Percentiles rank a stretch among this genome's conserved stretches.
Evolutionary conservation across 2,113 vertebrate genomes (phyloP).

Genomic region (Cavia aperea): DNA sequence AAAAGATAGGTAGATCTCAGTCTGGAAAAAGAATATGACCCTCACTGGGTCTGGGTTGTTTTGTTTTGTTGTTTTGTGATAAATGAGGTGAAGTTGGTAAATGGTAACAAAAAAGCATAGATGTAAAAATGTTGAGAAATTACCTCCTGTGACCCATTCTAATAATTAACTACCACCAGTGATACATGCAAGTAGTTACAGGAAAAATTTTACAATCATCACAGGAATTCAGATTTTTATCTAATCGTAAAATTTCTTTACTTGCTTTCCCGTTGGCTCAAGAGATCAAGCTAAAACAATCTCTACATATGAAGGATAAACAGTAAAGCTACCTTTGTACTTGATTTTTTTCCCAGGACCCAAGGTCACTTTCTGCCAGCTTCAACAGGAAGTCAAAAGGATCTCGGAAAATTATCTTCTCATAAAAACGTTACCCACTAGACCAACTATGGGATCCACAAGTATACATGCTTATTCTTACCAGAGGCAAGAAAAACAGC

Average conservation of each 20-base stretch:
- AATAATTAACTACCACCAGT: constrained; percentile 24
- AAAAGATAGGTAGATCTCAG: neutral
- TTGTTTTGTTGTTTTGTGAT: too few relatives aligned
- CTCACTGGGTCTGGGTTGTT: accelerated
- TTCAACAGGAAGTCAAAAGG: neutral
- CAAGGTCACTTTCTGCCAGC: neutral
- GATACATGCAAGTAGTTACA: neutral
- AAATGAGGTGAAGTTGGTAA: neutral
- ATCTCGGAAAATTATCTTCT: constrained; percentile 6
- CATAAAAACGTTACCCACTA: neutral
- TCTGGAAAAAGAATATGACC: neutral
- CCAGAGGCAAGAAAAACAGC: neutral
- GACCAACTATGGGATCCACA: neutral
- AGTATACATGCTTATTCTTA: neutral
- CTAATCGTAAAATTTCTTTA: constrained; percentile 32
- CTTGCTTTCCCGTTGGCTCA: constrained; percentile 12
- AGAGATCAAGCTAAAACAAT: constrained; percentile 21
- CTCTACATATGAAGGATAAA: constrained; percentile 5
- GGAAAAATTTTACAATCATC: constrained; percentile 4
- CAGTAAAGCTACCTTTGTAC: neutral
- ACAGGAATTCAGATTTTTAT: constrained; percentile 46
- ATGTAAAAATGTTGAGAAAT: neutral
- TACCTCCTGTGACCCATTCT: neutral
- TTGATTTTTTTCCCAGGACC: neutral
- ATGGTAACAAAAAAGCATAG: neutral